A percentile compares a stretch with the other conserved stretches of the same genome.
phyloP scores from a whole-genome alignment of 2,113 vertebrate species.

The Salminus brasiliensis region DNA sequence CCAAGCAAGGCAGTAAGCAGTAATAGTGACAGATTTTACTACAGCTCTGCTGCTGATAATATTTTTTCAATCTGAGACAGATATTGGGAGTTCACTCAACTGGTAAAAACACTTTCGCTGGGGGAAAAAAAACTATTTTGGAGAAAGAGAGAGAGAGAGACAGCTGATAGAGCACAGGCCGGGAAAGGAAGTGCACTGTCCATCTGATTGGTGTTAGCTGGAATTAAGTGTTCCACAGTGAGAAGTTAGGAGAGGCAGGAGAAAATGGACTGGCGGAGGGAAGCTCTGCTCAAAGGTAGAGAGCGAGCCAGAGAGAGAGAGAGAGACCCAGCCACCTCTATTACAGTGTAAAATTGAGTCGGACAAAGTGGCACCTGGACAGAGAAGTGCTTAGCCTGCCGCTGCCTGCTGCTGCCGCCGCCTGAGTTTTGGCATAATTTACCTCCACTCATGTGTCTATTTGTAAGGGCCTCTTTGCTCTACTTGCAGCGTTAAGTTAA shows the following conservation, averaged over 20 bases:
- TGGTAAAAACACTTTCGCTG: slow-evolving; percentile 25
- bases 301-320: slow-evolving; percentile 48
- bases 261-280: slow-evolving; percentile 54
- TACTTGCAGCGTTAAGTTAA: slow-evolving; percentile 65
- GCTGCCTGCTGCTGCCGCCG: slow-evolving; percentile 38
- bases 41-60: background rate
- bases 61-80: background rate
- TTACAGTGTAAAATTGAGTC: slow-evolving; percentile 81
- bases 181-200: slow-evolving; percentile 46
- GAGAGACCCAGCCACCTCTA: slow-evolving; percentile 67
- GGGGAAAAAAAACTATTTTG: background rate
- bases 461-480: slow-evolving; percentile 69
- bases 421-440: slow-evolving; percentile 75
- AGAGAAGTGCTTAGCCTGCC: slow-evolving; percentile 44
- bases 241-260: slow-evolving; percentile 57
- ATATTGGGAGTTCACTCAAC: background rate
- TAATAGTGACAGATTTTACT: background rate
- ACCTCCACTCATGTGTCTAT: slow-evolving; percentile 73
- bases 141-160: slow-evolving; percentile 22
- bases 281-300: slow-evolving; percentile 47
- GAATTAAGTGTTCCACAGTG: slow-evolving; percentile 70
- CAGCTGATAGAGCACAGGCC: slow-evolving; percentile 43
- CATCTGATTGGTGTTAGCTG: slow-evolving; percentile 59
- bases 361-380: slow-evolving; percentile 74
- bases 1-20: background rate